A percentile compares a stretch with the other conserved stretches of the same genome.
Evolutionary conservation across 2,797 vertebrate genomes (phyloP).

Genomic region (Mastacembelus armatus): DNA sequence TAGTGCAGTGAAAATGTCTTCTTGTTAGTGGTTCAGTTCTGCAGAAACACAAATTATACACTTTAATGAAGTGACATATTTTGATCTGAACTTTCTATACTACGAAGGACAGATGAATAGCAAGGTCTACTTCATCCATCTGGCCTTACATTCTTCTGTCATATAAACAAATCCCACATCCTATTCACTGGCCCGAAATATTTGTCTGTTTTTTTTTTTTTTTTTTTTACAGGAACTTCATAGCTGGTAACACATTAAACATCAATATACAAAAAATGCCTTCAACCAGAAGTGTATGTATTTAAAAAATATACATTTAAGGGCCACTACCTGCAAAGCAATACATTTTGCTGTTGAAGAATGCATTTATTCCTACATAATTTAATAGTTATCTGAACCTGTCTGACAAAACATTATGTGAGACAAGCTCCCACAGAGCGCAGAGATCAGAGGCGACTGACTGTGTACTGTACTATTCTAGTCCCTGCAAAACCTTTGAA

Average conservation of each 20-base stretch:
- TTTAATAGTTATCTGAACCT: slow-evolving; percentile 1
- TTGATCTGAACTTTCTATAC: background rate
- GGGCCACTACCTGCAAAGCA: background rate
- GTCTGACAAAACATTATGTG: background rate
- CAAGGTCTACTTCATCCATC: background rate
- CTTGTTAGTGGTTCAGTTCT: background rate
- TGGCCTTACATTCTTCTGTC: background rate
- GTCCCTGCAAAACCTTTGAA: slow-evolving; percentile 50
- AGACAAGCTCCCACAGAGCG: background rate
- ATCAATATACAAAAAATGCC: background rate
- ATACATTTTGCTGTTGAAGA: background rate
- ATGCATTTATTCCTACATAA: slow-evolving; percentile 1
- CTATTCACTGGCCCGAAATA: background rate
- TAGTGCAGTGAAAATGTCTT: background rate
- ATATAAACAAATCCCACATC: background rate
- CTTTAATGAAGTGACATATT: background rate
- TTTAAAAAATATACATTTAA: background rate
- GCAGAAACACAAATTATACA: background rate
- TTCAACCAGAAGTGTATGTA: background rate
- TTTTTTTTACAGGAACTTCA: background rate
- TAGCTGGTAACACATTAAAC: background rate
- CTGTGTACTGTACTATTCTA: slow-evolving; percentile 20
- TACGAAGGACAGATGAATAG: background rate
- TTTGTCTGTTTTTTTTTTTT: background rate
- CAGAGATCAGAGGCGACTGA: slow-evolving; percentile 33